These are phyloP conservation scores for Melanotaenia boesemani DNA, from an alignment of 2,797 vertebrate genomes.

Conservation along the genomic window DNA sequence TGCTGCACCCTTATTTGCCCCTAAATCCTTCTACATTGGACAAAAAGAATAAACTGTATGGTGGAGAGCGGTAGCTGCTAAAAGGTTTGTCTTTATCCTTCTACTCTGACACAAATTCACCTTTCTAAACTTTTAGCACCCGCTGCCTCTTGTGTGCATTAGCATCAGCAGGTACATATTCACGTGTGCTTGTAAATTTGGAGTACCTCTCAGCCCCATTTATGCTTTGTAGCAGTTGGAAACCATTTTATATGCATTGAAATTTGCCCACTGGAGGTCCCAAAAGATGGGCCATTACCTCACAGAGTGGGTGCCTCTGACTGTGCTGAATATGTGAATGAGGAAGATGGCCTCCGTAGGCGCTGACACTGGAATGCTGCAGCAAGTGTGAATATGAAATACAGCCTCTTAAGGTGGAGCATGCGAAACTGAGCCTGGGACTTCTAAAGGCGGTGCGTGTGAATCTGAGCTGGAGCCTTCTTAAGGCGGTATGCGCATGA, in stretches of 20 bases:
- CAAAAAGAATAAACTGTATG: background rate
- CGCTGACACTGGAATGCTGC: constrained; percentile 56
- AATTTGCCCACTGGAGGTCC: constrained; percentile 56
- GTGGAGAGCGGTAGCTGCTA: background rate
- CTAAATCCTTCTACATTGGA: background rate
- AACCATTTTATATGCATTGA: constrained; percentile 69
- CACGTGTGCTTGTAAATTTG: constrained; percentile 27
- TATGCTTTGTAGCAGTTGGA: constrained; percentile 49
- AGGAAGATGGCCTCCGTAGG: constrained; percentile 39
- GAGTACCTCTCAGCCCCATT: constrained; percentile 26
- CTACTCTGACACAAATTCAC: background rate
- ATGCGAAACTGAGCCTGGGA: constrained; percentile 36
- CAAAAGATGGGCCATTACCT: constrained; percentile 41
- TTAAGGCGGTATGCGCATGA: constrained; percentile 54
- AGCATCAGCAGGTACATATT: constrained; percentile 20
- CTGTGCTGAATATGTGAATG: constrained; percentile 46
- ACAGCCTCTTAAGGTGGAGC: constrained; percentile 50
- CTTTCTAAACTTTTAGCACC: constrained; percentile 9
- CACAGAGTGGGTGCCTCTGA: constrained; percentile 1
- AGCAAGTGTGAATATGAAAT: constrained; percentile 70
- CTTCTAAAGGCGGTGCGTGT: constrained; percentile 55
- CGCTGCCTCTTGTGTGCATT: constrained; percentile 18
- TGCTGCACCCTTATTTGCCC: too few species aligned
- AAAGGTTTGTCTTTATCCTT: constrained; percentile 1
- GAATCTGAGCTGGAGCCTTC: constrained; percentile 52